Evolutionary conservation across 53 echinoderm and acorn worm species (phyloP).

Genomic region (Echinarachnius parma): DNA sequence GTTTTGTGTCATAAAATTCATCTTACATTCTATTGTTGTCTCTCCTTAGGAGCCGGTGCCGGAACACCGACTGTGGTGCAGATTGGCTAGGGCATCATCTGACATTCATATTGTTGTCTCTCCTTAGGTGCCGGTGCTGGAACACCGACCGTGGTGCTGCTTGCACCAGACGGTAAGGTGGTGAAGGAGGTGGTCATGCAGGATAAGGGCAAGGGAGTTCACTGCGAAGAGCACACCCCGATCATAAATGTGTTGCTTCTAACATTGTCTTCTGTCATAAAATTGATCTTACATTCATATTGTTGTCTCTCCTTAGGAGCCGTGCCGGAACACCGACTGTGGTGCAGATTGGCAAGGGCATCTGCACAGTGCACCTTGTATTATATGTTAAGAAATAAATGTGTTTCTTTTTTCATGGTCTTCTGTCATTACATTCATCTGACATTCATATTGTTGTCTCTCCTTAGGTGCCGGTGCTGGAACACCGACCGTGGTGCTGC

Average conservation of each 20-base stretch:
- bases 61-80: constrained; percentile 63
- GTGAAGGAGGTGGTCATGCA: constrained; percentile 55
- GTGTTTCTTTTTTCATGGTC: no score
- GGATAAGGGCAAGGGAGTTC: constrained; percentile 78
- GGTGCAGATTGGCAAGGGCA: constrained; percentile 67
- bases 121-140: constrained; percentile 87
- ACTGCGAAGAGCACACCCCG: constrained; percentile 84
- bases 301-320: constrained; percentile 81
- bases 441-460: no score
- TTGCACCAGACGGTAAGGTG: constrained; percentile 70
- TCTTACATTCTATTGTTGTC: no score
- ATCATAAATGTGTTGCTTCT: constrained; percentile 68
- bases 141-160: constrained; percentile 56
- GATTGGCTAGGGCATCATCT: constrained; percentile 75
- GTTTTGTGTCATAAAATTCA: no score
- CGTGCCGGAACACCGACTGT: constrained; percentile 70
- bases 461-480: constrained; percentile 87
- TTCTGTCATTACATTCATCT: no score
- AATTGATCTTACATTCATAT: no score
- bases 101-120: no score
- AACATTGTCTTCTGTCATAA: no score
- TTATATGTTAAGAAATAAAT: no score
- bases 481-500: constrained; percentile 56
- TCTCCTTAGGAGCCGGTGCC: constrained; percentile 71
- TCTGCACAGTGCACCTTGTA: constrained; percentile 79